A percentile compares a stretch with the other conserved stretches of the same genome.
phyloP scores from a whole-genome alignment of 2,797 vertebrate genomes.

The Rhinoraja longicauda region DNA sequence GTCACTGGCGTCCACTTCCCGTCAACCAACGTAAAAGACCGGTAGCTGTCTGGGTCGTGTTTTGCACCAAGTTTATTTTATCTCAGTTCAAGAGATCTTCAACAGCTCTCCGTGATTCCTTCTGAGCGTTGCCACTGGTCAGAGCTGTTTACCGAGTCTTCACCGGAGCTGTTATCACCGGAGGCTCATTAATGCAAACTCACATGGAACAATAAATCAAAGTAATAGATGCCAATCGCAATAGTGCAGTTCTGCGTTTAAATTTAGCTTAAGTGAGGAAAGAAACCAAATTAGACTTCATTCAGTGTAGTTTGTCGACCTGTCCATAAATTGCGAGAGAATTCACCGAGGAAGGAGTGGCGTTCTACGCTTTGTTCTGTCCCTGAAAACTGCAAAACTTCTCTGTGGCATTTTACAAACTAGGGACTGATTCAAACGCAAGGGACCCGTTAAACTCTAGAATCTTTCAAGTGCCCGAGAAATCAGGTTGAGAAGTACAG shows the following conservation, averaged over 20 bases:
- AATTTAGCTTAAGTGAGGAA: neutral
- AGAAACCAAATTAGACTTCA: neutral
- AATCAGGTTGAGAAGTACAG: neutral
- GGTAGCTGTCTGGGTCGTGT: neutral
- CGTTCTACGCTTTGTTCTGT: neutral
- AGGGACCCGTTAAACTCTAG: neutral
- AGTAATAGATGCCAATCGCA: neutral
- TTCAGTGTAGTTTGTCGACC: neutral
- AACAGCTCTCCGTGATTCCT: neutral
- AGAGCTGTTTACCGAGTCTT: neutral
- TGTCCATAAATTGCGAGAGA: neutral
- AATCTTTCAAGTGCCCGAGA: neutral
- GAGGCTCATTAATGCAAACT: neutral
- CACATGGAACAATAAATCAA: neutral
- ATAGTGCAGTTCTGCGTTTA: neutral
- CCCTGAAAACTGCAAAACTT: neutral
- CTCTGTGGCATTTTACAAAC: neutral
- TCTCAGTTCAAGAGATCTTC: neutral
- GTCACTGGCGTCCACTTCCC: no score
- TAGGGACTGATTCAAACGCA: neutral
- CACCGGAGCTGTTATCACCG: neutral
- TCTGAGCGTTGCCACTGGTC: neutral
- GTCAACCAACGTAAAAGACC: neutral
- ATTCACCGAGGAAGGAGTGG: neutral
- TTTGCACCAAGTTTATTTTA: neutral